These are phyloP conservation scores for Zapornia atra DNA, from an alignment of 2,113 vertebrate species.

Conservation along the genomic window DNA sequence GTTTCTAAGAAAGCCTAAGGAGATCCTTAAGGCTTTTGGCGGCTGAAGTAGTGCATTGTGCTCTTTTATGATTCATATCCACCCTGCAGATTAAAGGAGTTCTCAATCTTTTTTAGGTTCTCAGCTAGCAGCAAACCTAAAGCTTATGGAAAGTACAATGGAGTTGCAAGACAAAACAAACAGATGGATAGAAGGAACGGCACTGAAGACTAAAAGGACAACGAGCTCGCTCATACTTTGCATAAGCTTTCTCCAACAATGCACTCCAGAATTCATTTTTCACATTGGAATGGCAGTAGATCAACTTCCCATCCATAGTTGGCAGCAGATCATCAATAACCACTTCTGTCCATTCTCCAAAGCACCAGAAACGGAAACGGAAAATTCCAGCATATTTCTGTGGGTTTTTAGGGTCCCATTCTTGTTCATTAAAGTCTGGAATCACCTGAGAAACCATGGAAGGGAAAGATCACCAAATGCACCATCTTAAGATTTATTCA, in stretches of 20 bases:
- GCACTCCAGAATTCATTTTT: conserved; percentile 93
- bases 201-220: not conserved
- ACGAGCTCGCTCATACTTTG: conserved; percentile 79
- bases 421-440: conserved; percentile 85
- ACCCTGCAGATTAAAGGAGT: not conserved
- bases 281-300: conserved; percentile 89
- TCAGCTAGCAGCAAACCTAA: not conserved
- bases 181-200: not conserved
- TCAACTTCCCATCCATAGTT: conserved; percentile 81
- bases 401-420: conserved; percentile 84
- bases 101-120: not conserved
- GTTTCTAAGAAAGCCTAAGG: not conserved
- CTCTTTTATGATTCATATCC: not conserved
- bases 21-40: not conserved
- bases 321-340: conserved; percentile 93
- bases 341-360: conserved; percentile 91
- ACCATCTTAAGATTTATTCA: not conserved
- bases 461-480: not conserved
- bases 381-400: conserved; percentile 90
- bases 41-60: not conserved
- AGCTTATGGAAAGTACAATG: not conserved
- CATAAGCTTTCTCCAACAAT: conserved; percentile 92
- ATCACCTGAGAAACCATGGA: conserved; percentile 81
- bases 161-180: not conserved
- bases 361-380: conserved; percentile 92